Conservation (phyloP, 2,888 invertebrate genomes). For the Hartigia nigra region DNA sequence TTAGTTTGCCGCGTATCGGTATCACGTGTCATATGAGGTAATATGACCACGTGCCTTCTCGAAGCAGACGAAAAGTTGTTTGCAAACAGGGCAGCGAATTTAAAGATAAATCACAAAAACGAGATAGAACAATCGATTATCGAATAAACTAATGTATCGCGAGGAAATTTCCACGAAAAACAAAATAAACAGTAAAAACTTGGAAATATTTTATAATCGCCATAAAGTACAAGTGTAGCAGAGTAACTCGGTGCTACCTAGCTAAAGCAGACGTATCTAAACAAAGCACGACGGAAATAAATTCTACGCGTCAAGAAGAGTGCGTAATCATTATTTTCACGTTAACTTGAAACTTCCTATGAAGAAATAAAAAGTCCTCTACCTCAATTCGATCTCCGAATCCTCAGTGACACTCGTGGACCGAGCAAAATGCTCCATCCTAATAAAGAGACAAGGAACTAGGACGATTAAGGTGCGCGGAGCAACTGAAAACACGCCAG, state of each 20-base stretch:
- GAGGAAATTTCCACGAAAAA: background rate
- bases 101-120: background rate
- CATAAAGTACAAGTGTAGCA: background rate
- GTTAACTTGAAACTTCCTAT: background rate
- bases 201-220: background rate
- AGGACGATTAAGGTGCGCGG: background rate
- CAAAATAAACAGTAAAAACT: background rate
- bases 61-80: background rate
- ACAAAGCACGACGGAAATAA: background rate
- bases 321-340: background rate
- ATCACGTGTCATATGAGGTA: background rate
- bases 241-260: background rate
- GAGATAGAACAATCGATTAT: background rate
- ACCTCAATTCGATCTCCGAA: constrained; percentile 21
- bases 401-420: constrained; percentile 11
- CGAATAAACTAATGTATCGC: background rate
- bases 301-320: background rate
- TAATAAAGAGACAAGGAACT: background rate
- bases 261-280: background rate
- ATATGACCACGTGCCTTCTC: background rate
- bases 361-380: background rate
- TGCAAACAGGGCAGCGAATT: background rate
- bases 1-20: background rate
- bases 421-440: constrained; percentile 15
- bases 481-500: background rate